Percentiles rank a stretch among this genome's conserved stretches.
Evolutionary conservation across 2,888 invertebrate species (phyloP).

Genomic region (Phyto melanocephala): DNA sequence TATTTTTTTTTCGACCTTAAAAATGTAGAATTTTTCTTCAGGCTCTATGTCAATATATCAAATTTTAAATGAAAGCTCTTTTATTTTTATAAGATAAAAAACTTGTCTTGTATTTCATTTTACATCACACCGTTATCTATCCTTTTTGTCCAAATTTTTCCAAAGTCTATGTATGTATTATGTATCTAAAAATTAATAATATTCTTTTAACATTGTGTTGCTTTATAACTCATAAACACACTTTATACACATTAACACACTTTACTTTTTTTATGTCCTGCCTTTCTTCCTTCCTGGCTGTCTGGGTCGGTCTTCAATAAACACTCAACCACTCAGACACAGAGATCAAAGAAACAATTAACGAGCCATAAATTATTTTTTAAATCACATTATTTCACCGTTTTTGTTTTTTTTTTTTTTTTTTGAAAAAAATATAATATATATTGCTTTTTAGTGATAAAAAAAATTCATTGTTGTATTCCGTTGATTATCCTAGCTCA

Average conservation of each 20-base stretch:
- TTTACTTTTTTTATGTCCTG: constrained; percentile 28
- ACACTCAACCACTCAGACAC: background rate
- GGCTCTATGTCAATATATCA: no score
- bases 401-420: background rate
- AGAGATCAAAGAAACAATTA: constrained; percentile 14
- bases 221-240: background rate
- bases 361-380: background rate
- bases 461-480: constrained; percentile 69
- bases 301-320: background rate
- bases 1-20: no score
- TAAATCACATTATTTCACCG: background rate
- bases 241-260: constrained; percentile 35
- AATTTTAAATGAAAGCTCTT: no score
- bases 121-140: no score
- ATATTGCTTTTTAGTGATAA: background rate
- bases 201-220: background rate
- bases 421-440: background rate
- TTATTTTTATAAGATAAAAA: no score
- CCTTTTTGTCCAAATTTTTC: no score
- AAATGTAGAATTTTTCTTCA: no score
- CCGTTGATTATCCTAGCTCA: constrained; percentile 84
- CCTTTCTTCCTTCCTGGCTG: constrained; percentile 39
- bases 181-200: background rate
- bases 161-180: no score
- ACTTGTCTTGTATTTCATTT: no score